Evolutionary conservation across 2,113 vertebrate species (phyloP).

Genomic region (Prionailurus bengalensis): DNA sequence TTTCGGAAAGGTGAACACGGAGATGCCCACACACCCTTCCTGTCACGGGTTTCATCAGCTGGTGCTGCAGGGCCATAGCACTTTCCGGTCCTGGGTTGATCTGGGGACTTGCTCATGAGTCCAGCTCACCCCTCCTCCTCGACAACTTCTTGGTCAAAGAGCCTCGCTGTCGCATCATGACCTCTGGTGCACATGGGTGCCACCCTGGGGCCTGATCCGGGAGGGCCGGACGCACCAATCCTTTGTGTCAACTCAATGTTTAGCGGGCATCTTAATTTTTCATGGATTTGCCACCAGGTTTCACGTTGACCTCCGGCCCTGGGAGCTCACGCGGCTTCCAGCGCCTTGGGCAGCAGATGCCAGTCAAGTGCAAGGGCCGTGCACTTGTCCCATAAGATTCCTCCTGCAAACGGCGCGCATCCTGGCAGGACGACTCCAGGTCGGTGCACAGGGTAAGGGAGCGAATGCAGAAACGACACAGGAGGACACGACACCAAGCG

Average conservation of each 20-base stretch:
- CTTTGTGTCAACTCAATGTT: constrained; percentile 74
- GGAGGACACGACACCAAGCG: constrained; percentile 83
- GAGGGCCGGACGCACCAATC: constrained; percentile 38
- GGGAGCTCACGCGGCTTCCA: constrained; percentile 49
- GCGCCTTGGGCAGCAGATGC: constrained; percentile 71
- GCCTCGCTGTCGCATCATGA: constrained; percentile 35
- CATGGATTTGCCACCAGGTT: neutral
- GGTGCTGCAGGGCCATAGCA: constrained; percentile 42
- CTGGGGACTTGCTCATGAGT: constrained; percentile 69
- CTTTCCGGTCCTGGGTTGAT: constrained; percentile 74
- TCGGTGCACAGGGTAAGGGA: constrained; percentile 88
- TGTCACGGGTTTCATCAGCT: accelerated
- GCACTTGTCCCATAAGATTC: constrained; percentile 79
- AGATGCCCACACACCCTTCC: neutral
- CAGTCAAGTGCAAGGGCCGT: constrained; percentile 82
- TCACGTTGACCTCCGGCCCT: neutral
- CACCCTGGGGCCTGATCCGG: constrained; percentile 17
- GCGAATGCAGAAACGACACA: constrained; percentile 87
- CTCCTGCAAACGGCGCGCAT: constrained; percentile 70
- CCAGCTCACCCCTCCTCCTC: constrained; percentile 62
- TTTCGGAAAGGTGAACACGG: neutral
- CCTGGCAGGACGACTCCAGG: constrained; percentile 84
- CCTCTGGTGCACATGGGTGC: neutral
- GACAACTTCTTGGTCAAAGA: constrained; percentile 69
- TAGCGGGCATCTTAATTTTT: constrained; percentile 70